phyloP scores from a whole-genome alignment of 92 coral and sea anemone species.

The Zoanthus sansibaricus region DNA sequence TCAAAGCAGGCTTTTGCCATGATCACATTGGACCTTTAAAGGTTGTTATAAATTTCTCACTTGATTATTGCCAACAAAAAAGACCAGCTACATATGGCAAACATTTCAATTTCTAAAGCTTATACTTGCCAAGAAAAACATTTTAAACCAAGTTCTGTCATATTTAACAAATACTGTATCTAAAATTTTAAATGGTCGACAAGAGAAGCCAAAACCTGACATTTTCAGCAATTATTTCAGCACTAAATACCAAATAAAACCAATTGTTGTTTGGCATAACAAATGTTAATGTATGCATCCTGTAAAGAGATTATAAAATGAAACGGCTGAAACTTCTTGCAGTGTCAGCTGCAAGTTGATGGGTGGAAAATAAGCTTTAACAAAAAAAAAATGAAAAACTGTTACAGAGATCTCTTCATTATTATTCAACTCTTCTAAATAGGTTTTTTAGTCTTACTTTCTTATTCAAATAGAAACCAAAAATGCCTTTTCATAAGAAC shows the following conservation, averaged over 20 bases:
- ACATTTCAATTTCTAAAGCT: neutral
- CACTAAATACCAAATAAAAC: neutral
- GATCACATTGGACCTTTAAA: neutral
- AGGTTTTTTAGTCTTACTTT: neutral
- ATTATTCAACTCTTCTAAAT: neutral
- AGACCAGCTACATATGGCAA: neutral
- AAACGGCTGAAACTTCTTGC: neutral
- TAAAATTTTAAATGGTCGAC: neutral
- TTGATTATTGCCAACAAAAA: neutral
- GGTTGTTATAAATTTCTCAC: neutral
- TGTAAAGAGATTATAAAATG: neutral
- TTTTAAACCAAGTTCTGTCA: neutral
- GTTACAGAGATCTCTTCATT: too few species aligned
- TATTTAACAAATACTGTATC: neutral
- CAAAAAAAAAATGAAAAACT: neutral
- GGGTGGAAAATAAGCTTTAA: neutral
- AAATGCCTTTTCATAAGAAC: neutral
- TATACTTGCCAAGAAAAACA: neutral
- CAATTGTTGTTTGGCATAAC: neutral
- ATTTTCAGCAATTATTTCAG: conserved; percentile 25
- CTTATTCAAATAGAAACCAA: neutral
- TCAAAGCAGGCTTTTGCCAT: conserved; percentile 50
- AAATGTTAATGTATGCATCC: neutral
- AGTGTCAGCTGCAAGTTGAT: neutral
- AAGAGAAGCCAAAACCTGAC: neutral